Conservation (phyloP, 2,888 invertebrate species). For the Epistrophe eligans region DNA sequence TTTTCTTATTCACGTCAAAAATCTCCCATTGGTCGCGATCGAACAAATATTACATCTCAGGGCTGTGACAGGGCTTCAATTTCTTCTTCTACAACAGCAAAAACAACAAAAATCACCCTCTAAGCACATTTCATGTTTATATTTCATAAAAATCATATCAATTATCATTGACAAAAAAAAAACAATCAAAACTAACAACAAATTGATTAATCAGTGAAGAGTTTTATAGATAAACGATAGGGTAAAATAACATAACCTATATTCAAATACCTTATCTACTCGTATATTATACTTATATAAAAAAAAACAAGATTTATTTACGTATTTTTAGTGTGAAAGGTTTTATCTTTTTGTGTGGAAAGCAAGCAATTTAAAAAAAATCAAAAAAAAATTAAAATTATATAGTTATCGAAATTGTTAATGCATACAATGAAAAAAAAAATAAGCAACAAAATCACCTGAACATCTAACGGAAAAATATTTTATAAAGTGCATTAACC, state of each 20-base stretch:
- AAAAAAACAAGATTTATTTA: constrained; percentile 29
- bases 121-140: constrained; percentile 18
- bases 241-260: constrained; percentile 35
- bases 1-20: constrained; percentile 58
- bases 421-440: constrained; percentile 5
- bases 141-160: constrained; percentile 30
- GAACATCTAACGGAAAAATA: background rate
- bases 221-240: constrained; percentile 14
- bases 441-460: background rate
- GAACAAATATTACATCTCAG: background rate
- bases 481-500: background rate
- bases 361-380: constrained; percentile 71
- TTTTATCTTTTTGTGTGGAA: constrained; percentile 59
- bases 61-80: constrained; percentile 14
- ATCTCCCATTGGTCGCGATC: constrained; percentile 27
- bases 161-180: background rate
- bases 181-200: background rate
- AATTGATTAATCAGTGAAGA: constrained; percentile 14
- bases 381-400: constrained; percentile 39
- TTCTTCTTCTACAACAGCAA: background rate
- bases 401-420: background rate
- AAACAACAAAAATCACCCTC: background rate
- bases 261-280: constrained; percentile 18
- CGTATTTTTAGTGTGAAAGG: constrained; percentile 51
- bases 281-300: constrained; percentile 30